These are phyloP conservation scores for Cynopterus sphinx DNA, from an alignment of 2,797 vertebrate species.

Conservation along the genomic window DNA sequence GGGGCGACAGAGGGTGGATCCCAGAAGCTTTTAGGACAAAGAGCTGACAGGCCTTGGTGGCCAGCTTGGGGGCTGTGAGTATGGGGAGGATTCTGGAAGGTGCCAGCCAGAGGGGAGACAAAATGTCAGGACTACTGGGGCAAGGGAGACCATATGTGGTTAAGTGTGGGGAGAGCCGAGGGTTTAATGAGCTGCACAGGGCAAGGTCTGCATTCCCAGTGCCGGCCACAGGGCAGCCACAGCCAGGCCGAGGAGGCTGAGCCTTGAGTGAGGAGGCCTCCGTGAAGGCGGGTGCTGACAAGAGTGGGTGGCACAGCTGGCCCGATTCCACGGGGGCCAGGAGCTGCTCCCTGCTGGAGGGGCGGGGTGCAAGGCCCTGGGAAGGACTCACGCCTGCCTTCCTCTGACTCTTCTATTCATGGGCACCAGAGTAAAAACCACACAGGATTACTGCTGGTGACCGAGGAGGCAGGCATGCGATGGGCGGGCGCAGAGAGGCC, in stretches of 20 bases:
- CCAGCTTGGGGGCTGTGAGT: background rate
- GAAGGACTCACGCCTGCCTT: background rate
- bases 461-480: background rate
- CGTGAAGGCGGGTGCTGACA: background rate
- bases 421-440: conserved; percentile 63
- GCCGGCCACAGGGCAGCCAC: background rate
- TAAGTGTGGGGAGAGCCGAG: background rate
- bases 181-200: background rate
- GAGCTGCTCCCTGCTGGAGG: background rate
- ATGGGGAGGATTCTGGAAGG: conserved; percentile 23
- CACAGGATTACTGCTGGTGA: conserved; percentile 57
- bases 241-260: background rate
- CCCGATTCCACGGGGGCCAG: background rate
- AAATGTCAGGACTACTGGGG: background rate
- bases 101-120: conserved; percentile 56
- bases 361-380: background rate
- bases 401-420: conserved; percentile 60
- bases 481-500: background rate
- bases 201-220: background rate
- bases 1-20: background rate
- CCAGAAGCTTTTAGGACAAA: background rate
- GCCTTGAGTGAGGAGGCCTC: background rate
- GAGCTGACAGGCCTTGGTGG: background rate
- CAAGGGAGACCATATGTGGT: fast-evolving
- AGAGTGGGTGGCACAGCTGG: background rate